These are phyloP conservation scores for Helleia helle DNA, from an alignment of 2,888 invertebrate species.

Conservation along the genomic window DNA sequence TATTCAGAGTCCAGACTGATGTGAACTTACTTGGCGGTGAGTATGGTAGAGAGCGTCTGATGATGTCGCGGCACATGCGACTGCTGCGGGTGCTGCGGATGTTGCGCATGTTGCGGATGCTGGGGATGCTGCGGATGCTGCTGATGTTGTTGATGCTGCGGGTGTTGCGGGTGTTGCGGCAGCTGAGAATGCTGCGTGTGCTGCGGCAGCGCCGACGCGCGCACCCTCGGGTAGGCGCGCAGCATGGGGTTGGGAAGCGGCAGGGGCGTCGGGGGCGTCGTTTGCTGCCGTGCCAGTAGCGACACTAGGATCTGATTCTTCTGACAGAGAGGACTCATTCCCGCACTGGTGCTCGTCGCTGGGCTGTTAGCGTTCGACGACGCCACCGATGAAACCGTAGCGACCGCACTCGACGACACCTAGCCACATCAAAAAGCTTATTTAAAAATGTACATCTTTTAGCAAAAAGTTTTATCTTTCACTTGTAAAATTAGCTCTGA, in stretches of 20 bases:
- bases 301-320: slow-evolving; percentile 90
- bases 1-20: too few species aligned
- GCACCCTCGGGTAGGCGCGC: slow-evolving; percentile 33
- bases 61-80: slow-evolving; percentile 24
- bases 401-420: slow-evolving; percentile 72
- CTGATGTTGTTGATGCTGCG: slow-evolving; percentile 24
- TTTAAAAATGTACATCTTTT: too few species aligned
- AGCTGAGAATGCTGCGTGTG: slow-evolving; percentile 31
- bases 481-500: too few species aligned
- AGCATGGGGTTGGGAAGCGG: slow-evolving; percentile 81
- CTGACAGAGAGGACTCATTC: slow-evolving; percentile 82
- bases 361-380: slow-evolving; percentile 41
- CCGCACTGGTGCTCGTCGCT: slow-evolving; percentile 38
- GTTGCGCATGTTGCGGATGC: slow-evolving; percentile 23
- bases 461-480: too few species aligned
- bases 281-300: slow-evolving; percentile 83
- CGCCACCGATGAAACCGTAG: slow-evolving; percentile 64
- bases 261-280: slow-evolving; percentile 78
- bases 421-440: too few species aligned
- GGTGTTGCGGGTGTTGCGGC: slow-evolving; percentile 19
- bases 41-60: slow-evolving; percentile 29
- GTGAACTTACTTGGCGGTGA: slow-evolving; percentile 26
- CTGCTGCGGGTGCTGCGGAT: slow-evolving; percentile 22
- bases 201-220: slow-evolving; percentile 35
- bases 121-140: slow-evolving; percentile 24